Evolutionary conservation across 2,888 invertebrate species (phyloP), one percentile per base, ranked within the genome.

Genomic region (Leucophenga maculata): DNA sequence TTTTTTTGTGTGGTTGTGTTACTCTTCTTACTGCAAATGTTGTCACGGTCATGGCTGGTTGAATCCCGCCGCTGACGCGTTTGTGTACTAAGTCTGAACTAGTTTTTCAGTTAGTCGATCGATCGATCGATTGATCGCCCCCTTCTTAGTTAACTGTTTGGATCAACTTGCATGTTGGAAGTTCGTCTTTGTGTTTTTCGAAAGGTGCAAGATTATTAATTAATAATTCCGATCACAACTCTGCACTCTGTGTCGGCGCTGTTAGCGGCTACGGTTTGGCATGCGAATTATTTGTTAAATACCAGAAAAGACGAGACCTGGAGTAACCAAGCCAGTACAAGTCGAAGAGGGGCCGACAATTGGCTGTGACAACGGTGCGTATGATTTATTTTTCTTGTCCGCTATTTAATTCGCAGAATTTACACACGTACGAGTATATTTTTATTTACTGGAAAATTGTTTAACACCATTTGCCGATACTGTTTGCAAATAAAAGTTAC

Each of bases 161-260:
- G 69, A 13, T 65, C 32, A 6, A 65, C 50, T 54, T 71, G 44
- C 31, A 32, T 44, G 22, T 69, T 16, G 54, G n/a, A 57, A 39
- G 4, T 39, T 39, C 39, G 39, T 18, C 65, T 26, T 20, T 22
- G 18, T 48, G 50, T 39, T 55, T 83, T 79, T 79, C 72, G 78
- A 77, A 80, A 86, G 88, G 86, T 87, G 87, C 86, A 86, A 86
- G 87, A 87, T 87, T 87, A 86, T 87, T 87, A 87, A 86, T 86
- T 87, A 86, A 79, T 83, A 85, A 87, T 86, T 87, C 85, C 77
- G 81, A 84, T 79, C 85, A 85, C 85, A 85, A 80, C 77, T 84
- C 80, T 75, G 70, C 82, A 86, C 83, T 86, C 85, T 82, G 83
- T 84, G 86, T 83, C 82, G 80, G 81, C 85, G 85, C 79, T 78